Evolutionary conservation across 2,797 vertebrate species (phyloP).

Genomic region (Babyrousa celebensis): DNA sequence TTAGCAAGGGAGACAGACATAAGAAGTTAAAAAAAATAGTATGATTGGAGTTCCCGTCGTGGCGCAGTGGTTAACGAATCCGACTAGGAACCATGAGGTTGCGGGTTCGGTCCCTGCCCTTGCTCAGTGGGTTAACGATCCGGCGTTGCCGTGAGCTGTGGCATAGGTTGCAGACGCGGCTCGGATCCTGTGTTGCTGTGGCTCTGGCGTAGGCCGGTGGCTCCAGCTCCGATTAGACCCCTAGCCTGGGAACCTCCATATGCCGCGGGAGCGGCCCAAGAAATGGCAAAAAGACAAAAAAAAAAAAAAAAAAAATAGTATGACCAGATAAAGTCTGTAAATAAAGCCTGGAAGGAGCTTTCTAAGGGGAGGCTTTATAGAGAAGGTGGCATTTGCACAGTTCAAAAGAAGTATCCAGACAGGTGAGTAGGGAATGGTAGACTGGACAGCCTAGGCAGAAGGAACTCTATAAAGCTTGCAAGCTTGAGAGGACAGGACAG

Average conservation of each 20-base stretch:
- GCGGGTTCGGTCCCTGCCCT: too few relatives aligned
- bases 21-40: constrained; percentile 20
- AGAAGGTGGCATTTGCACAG: neutral
- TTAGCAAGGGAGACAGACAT: neutral
- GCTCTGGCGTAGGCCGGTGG: too few relatives aligned
- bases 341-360: neutral
- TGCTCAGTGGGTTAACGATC: too few relatives aligned
- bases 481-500: constrained; percentile 26
- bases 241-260: too few relatives aligned
- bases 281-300: too few relatives aligned
- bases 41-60: neutral
- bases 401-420: neutral
- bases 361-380: neutral
- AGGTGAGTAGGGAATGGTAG: neutral
- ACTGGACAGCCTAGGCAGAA: neutral
- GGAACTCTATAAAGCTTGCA: neutral
- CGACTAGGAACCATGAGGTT: too few relatives aligned
- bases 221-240: too few relatives aligned
- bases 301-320: neutral
- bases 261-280: too few relatives aligned
- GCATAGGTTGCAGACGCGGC: too few relatives aligned
- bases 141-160: too few relatives aligned
- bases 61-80: too few relatives aligned
- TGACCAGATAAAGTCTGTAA: neutral
- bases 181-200: too few relatives aligned